Conservation (phyloP, 92 coral and sea anemone species). For the Scolanthus callimorphus region DNA sequence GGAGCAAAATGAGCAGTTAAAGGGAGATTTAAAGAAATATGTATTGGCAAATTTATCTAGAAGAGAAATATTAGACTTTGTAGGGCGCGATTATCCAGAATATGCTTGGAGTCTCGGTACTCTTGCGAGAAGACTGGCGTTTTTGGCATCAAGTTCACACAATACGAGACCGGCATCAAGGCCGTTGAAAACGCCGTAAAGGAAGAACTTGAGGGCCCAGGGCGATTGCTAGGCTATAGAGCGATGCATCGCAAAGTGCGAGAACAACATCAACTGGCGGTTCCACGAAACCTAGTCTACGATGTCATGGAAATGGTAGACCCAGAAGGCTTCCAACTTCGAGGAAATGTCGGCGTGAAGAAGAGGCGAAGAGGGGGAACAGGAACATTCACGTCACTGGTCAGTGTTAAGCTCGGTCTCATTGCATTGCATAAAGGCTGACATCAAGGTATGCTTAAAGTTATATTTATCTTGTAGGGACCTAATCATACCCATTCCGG, state of each 20-base stretch:
- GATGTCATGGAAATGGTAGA: not conserved
- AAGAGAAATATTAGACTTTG: not conserved
- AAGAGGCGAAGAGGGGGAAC: not conserved
- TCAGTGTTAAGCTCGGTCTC: no score
- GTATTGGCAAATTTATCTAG: not conserved
- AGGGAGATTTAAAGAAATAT: not conserved
- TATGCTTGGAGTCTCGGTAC: not conserved
- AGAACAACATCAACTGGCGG: no score
- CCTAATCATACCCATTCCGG: constrained; percentile 57
- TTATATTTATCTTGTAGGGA: constrained; percentile 19
- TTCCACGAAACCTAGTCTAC: no score
- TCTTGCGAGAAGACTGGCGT: no score
- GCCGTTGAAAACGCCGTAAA: not conserved
- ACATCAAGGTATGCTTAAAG: not conserved
- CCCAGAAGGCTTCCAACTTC: not conserved
- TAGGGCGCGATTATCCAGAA: not conserved
- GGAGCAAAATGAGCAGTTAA: no score
- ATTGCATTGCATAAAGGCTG: no score
- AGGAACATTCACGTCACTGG: no score
- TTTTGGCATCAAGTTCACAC: no score
- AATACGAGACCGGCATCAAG: not conserved
- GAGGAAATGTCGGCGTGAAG: not conserved
- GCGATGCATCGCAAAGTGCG: not conserved
- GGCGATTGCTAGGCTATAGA: not conserved
- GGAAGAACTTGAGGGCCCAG: not conserved